Base-by-base conservation (phyloP, 2,113 vertebrate species). In the Perca fluviatilis region DNA sequence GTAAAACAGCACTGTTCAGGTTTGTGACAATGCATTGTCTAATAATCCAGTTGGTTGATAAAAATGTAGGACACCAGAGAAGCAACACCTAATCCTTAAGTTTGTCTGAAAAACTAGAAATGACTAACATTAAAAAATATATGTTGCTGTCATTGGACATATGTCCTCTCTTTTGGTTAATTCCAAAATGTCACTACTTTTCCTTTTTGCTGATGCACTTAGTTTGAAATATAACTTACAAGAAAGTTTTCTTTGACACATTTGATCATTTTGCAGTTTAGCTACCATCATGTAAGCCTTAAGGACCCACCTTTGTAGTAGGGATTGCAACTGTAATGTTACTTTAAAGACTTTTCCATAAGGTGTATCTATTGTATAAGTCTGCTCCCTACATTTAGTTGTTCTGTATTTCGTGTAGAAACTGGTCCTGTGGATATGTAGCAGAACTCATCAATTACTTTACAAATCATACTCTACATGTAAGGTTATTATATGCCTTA, bases 401-500 rank as follows among this genome's bases (percentile, higher is more conserved):
- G 21, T 49, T 43, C 13, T 63, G 12, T 65, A 47, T 23, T 40
- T 49, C 21, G 21, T 67, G 23, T 19, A 53, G 27, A 66, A 40
- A 46, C 23, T 67, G 6, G 4, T 8, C 30, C 19, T 63, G 14
- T 47, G 47, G 36, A 13, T 53, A 2, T 47, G 56, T 56, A 27
- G 46, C 63, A 53, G 14, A 63, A 58, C 47, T 77, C 21, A 30
- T 77, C 16, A 30, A 33, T 62, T 58, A 46, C 74, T 27, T 54
- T 36, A 50, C 62, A 43, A 49, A 21, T 10, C n/a, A 16, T 36
- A n/a, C 7, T 57, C 6, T 8, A 10, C 16, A 64, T 75, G 58
- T 57, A 50, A 79, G 21, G 63, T 30, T 18, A 77, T 80, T 83
- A 46, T 78, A 80, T 74, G 6, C 15, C 2, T n/a, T 23, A 27